phyloP scores from a whole-genome alignment of 2,888 invertebrate genomes.

The Eilema sororculum region DNA sequence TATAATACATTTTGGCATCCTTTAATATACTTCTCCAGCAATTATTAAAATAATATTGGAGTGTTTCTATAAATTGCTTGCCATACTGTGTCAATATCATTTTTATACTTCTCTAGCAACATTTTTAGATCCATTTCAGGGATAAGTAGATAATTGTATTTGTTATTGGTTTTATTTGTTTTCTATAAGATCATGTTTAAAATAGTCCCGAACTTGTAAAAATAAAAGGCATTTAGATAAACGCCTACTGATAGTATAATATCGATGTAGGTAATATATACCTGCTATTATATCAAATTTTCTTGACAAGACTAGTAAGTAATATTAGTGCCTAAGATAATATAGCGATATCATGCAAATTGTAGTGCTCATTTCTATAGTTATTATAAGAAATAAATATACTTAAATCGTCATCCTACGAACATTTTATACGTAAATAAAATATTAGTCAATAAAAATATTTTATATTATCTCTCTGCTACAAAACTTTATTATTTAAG shows the following conservation, averaged over 20 bases:
- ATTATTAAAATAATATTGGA: constrained; percentile 33
- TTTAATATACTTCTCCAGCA: background rate
- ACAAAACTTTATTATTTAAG: too few species aligned
- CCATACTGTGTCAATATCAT: constrained; percentile 17
- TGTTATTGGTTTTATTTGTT: constrained; percentile 26
- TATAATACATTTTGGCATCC: constrained; percentile 15
- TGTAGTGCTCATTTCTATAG: constrained; percentile 57
- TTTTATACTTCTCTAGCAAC: background rate
- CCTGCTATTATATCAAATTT: constrained; percentile 16
- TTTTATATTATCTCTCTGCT: background rate
- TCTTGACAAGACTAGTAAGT: constrained; percentile 37
- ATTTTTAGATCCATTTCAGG: constrained; percentile 16
- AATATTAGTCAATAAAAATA: background rate
- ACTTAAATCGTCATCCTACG: constrained; percentile 32
- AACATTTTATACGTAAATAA: constrained; percentile 45
- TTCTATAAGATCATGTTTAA: constrained; percentile 18
- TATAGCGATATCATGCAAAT: constrained; percentile 47
- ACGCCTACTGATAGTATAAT: constrained; percentile 33
- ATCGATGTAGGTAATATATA: background rate
- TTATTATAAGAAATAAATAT: constrained; percentile 42
- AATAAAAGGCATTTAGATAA: constrained; percentile 48
- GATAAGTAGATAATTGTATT: constrained; percentile 15
- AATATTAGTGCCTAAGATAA: constrained; percentile 41
- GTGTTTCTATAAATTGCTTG: constrained; percentile 37
- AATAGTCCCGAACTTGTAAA: constrained; percentile 31